Evolutionary conservation across 2,888 invertebrate species (phyloP).

Genomic region (Leptinotarsa rubiginosa): DNA sequence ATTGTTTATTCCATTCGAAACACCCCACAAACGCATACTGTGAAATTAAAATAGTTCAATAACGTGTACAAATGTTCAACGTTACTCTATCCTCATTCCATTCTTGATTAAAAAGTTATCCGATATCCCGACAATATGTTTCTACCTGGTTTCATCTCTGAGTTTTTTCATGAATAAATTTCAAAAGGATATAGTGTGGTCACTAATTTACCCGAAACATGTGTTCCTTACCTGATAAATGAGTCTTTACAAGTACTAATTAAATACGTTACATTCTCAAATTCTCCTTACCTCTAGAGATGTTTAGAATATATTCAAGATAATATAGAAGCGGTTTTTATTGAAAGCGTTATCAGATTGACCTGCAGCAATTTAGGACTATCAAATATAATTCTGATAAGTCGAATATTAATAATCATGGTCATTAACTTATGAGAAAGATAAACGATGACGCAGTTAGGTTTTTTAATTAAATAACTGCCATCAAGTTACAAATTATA

Average conservation of each 20-base stretch:
- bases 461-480: slow-evolving; percentile 25
- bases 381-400: slow-evolving; percentile 38
- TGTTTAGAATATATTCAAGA: slow-evolving; percentile 15
- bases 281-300: slow-evolving; percentile 19
- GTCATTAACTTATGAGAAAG: slow-evolving; percentile 30
- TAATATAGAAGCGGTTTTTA: not conserved
- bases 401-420: slow-evolving; percentile 36
- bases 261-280: slow-evolving; percentile 24
- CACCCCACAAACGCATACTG: no score
- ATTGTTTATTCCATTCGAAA: no score
- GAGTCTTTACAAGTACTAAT: slow-evolving; percentile 38
- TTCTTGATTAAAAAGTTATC: not conserved
- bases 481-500: slow-evolving; percentile 13
- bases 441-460: not conserved
- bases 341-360: slow-evolving; percentile 23
- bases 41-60: no score
- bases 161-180: slow-evolving; percentile 33
- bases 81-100: no score
- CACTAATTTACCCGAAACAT: slow-evolving; percentile 35
- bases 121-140: not conserved
- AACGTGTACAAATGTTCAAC: no score
- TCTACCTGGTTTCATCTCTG: slow-evolving; percentile 2
- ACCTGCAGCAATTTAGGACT: slow-evolving; percentile 17
- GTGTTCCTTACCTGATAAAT: slow-evolving; percentile 41
- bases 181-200: slow-evolving; percentile 31